These are phyloP conservation scores for Boloria euphrosyne DNA, from an alignment of 2,888 invertebrate species.

Conservation along the genomic window DNA sequence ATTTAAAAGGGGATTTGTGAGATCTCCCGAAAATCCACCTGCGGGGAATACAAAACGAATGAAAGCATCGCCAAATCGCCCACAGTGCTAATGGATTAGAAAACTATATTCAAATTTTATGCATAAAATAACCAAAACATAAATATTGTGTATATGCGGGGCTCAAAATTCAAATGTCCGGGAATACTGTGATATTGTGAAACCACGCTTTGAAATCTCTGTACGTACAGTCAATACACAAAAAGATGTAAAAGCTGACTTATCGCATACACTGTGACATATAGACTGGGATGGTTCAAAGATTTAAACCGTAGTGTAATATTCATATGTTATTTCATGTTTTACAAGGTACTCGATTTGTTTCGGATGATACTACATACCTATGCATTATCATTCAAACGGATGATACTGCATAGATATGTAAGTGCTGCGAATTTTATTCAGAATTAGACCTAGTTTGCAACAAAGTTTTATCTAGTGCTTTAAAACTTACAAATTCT, in stretches of 20 bases:
- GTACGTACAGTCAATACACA: conserved; percentile 37
- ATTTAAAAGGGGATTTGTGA: conserved; percentile 1
- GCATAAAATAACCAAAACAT: conserved; percentile 24
- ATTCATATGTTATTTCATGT: too few species aligned
- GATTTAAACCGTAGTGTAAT: conserved; percentile 7
- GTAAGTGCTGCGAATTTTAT: too few species aligned
- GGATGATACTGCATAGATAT: too few species aligned
- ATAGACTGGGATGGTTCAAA: conserved; percentile 48
- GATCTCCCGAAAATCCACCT: conserved; percentile 1
- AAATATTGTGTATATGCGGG: conserved; percentile 11
- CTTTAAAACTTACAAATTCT: too few species aligned
- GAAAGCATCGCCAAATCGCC: conserved; percentile 12
- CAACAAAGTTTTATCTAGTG: too few species aligned
- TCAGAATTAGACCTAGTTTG: too few species aligned
- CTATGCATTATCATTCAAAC: too few species aligned
- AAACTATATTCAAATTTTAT: conserved; percentile 18
- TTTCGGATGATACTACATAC: too few species aligned
- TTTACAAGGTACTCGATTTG: too few species aligned
- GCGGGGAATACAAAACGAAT: conserved; percentile 6
- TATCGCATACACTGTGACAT: conserved; percentile 55
- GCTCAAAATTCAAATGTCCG: conserved; percentile 20
- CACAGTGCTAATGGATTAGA: conserved; percentile 30
- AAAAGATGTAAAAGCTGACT: conserved; percentile 49
- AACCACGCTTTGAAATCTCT: conserved; percentile 14
- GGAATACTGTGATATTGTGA: not conserved